phyloP scores from a whole-genome alignment of 2,113 vertebrate genomes.

The Oncorhynchus tshawytscha region DNA sequence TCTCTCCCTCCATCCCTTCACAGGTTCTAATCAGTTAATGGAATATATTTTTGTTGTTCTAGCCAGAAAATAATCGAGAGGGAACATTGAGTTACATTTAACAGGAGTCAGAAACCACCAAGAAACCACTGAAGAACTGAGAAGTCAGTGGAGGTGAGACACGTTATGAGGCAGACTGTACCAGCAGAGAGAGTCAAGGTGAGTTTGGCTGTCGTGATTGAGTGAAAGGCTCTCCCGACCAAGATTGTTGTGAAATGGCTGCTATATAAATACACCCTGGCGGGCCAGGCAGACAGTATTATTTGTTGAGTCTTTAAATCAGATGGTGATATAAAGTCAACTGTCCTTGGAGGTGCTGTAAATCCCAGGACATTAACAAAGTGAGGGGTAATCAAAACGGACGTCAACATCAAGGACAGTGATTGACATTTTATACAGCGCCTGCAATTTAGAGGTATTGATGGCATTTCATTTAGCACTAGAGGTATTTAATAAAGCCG shows the following conservation, averaged over 20 bases:
- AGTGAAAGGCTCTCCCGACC: constrained; percentile 12
- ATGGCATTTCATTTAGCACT: constrained; percentile 56
- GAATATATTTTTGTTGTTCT: neutral
- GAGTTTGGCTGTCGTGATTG: neutral
- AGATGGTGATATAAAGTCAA: constrained; percentile 37
- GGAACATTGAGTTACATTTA: neutral
- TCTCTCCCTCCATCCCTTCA: neutral
- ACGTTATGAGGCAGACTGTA: neutral
- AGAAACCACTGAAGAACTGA: neutral
- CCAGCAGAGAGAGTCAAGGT: neutral
- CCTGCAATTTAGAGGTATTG: constrained; percentile 57
- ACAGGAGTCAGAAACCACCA: neutral
- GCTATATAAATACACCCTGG: constrained; percentile 11
- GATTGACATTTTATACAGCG: constrained; percentile 60
- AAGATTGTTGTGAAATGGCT: constrained; percentile 20
- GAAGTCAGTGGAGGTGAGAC: neutral
- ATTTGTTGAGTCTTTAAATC: constrained; percentile 44
- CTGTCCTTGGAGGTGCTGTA: constrained; percentile 36
- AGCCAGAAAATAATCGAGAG: neutral
- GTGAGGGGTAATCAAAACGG: constrained; percentile 40
- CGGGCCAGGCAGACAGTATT: constrained; percentile 14
- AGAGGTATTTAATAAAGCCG: constrained; percentile 57
- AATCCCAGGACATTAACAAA: constrained; percentile 51
- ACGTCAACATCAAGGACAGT: constrained; percentile 29
- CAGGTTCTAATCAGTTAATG: neutral